Evolutionary conservation across 2,113 vertebrate genomes (phyloP).

Genomic region (Zootoca vivipara): DNA sequence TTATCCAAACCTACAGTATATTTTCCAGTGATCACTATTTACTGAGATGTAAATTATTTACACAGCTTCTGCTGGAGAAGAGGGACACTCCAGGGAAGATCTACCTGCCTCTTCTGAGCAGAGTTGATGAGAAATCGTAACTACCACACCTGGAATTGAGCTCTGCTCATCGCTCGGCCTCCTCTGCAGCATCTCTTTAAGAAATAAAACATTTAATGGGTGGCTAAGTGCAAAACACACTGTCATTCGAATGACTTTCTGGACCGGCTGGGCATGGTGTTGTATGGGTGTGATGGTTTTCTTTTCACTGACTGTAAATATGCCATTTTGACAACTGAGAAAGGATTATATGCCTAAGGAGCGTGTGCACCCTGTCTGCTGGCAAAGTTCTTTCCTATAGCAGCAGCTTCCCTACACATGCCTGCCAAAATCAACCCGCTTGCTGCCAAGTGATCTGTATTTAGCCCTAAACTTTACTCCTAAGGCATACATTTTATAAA

Average conservation of each 20-base stretch:
- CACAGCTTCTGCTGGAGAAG: background rate
- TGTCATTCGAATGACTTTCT: background rate
- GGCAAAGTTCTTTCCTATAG: background rate
- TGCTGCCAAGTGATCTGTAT: background rate
- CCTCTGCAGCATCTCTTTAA: background rate
- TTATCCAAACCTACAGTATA: background rate
- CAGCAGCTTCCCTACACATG: background rate
- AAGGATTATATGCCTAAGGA: background rate
- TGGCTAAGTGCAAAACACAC: background rate
- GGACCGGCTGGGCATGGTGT: background rate
- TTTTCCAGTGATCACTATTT: background rate
- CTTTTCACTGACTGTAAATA: background rate
- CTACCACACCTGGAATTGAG: background rate
- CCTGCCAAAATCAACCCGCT: background rate
- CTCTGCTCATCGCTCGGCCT: background rate
- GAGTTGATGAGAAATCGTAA: background rate
- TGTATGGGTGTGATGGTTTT: background rate
- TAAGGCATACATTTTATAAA: background rate
- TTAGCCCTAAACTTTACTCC: background rate
- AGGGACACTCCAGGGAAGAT: background rate
- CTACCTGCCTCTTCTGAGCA: background rate
- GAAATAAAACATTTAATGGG: background rate
- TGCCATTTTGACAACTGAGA: background rate
- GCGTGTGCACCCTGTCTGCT: background rate
- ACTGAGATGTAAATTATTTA: too few species aligned